Evolutionary conservation across 2,888 invertebrate species (phyloP).

Genomic region (Ectemnius cavifrons): DNA sequence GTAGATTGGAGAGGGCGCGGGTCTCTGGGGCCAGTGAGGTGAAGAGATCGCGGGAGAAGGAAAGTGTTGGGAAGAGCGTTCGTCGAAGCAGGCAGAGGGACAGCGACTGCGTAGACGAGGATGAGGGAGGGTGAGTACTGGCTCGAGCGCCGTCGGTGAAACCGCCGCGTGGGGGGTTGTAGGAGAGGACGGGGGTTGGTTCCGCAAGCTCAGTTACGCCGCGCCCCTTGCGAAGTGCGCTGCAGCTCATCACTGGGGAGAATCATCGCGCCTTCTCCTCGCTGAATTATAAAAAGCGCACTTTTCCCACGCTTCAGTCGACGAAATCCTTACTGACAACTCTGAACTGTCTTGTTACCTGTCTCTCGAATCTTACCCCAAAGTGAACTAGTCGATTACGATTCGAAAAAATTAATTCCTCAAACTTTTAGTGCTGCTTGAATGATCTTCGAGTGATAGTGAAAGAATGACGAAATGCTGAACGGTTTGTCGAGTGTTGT

Average conservation of each 20-base stretch:
- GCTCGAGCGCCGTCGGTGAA: conserved; percentile 20
- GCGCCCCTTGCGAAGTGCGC: conserved; percentile 77
- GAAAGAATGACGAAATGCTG: no score
- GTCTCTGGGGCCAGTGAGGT: background rate
- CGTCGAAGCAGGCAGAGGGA: conserved; percentile 16
- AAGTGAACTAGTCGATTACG: no score
- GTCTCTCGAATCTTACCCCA: no score
- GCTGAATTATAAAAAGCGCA: conserved; percentile 25
- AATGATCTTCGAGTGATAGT: no score
- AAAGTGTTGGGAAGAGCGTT: background rate
- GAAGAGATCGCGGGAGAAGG: background rate
- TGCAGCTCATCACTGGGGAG: conserved; percentile 62
- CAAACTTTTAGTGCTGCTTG: no score
- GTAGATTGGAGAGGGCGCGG: background rate
- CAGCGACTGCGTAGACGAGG: conserved; percentile 43
- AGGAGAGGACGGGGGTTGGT: conserved; percentile 64
- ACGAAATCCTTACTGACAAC: no score
- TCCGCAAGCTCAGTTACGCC: conserved; percentile 75
- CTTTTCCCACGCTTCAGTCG: conserved; percentile 28
- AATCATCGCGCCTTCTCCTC: conserved; percentile 41
- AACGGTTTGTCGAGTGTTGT: no score
- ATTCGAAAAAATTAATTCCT: no score
- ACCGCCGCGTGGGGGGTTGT: conserved; percentile 30
- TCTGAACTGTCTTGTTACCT: no score
- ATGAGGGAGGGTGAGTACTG: conserved; percentile 36